Base-by-base conservation (phyloP, 2,888 invertebrate genomes). In the Cremastobaeus sp. region DNA sequence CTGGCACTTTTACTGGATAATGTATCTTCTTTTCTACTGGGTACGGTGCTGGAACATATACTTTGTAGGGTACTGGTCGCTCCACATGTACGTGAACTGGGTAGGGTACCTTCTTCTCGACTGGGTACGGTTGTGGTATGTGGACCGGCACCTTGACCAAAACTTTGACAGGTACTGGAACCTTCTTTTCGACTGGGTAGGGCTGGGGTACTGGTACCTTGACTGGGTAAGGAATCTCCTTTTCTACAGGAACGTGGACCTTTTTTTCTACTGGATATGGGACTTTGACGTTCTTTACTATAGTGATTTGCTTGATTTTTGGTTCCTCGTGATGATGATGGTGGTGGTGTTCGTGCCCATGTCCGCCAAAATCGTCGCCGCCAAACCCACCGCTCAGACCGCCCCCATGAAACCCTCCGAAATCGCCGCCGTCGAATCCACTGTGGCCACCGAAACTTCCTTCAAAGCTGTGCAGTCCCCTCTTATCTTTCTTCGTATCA, bases 401-500 rank as follows among this genome's bases (percentile, higher is more conserved):
- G 0, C 74, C 72, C 11, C 65, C 73, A 12, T 74, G 69, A 32
- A 18, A 62, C n/a, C 55, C 59, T 3, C 68, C 68, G 15, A 68
- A 68, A 18, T 59, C 59, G 17, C 43, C 41, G 1, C 66, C 66
- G 12, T 52, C 60, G 37, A 72, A 45, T 17, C 59, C 77, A 20
- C 72, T 64, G 17, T 78, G 17, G 74, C 78, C 34, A 3, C 81
- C 81, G 21, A 78, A 81, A 14, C 81, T 81, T 15, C 87, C 86
- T 57, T 86, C 87, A 45, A 85, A 78, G 64, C 90, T 89, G 80
- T 90, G 90, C 64, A 94, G 88, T 60, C 94, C 94, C 81, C 94
- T 91, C 86, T 94, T 94, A 78, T 93, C 93, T 85, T 93, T 92
- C 79, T 93, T 92, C 84, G 93, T 93, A 74, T 92, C 88, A 73